These are phyloP conservation scores for Odontomyia ornata DNA, from an alignment of 2,888 invertebrate genomes.

Conservation along the genomic window DNA sequence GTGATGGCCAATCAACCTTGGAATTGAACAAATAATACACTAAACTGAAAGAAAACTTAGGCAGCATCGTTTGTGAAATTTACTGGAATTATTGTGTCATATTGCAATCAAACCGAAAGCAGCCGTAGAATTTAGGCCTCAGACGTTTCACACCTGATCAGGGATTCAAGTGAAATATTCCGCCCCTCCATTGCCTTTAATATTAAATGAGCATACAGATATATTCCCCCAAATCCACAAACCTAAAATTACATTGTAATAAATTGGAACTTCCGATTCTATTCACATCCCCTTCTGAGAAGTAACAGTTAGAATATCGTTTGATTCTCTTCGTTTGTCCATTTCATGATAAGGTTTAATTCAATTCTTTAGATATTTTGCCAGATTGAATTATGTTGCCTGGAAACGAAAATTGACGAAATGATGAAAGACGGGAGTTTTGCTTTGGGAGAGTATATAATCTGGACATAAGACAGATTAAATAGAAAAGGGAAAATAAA, in stretches of 20 bases:
- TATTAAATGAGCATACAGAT: no score
- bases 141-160: background rate
- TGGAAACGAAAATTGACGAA: background rate
- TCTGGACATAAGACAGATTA: no score
- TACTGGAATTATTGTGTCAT: background rate
- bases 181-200: no score
- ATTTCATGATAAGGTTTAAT: background rate
- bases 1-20: background rate
- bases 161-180: background rate
- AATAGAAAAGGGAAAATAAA: no score
- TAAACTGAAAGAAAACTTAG: background rate
- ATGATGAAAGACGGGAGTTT: slow-evolving; percentile 10
- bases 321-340: background rate
- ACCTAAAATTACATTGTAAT: background rate
- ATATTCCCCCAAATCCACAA: background rate
- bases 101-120: background rate
- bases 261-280: background rate
- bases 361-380: background rate
- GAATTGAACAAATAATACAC: background rate
- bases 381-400: background rate
- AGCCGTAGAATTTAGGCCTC: background rate
- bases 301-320: no score
- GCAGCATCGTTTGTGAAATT: background rate
- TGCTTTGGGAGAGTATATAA: no score
- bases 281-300: background rate